Evolutionary conservation across 1,140 invertebrate genomes (phyloP).

Genomic region (Protaetia brevitarsis): DNA sequence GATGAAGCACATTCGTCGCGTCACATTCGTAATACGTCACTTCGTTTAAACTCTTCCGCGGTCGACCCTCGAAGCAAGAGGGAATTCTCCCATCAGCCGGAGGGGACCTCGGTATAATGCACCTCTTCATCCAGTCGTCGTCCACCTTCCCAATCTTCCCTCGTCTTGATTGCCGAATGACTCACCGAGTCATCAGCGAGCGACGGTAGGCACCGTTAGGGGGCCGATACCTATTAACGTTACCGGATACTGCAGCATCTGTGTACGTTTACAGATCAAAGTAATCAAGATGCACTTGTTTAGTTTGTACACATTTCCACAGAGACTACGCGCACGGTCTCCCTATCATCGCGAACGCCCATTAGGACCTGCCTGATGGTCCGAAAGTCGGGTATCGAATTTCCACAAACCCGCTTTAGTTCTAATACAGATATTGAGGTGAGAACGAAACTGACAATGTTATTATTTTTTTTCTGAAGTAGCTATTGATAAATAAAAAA

Average conservation of each 20-base stretch:
- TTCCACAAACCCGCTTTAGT: too few relatives aligned
- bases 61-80: not conserved
- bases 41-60: constrained; percentile 27
- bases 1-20: not conserved
- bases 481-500: too few relatives aligned
- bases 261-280: constrained; percentile 45
- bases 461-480: too few relatives aligned
- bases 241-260: constrained; percentile 49
- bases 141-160: constrained; percentile 24
- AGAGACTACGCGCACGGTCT: not conserved
- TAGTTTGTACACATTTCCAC: constrained; percentile 42
- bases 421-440: too few relatives aligned
- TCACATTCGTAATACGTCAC: not conserved
- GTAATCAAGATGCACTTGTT: constrained; percentile 50
- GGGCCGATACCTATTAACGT: constrained; percentile 46
- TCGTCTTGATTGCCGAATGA: constrained; percentile 47
- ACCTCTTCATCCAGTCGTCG: constrained; percentile 28
- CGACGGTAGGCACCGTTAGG: constrained; percentile 28
- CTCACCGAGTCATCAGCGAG: constrained; percentile 39
- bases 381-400: not conserved
- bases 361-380: not conserved
- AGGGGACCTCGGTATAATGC: constrained; percentile 24
- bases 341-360: not conserved
- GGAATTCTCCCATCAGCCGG: constrained; percentile 2
- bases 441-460: too few relatives aligned